Evolutionary conservation across 2,113 vertebrate species (phyloP), one percentile per base, ranked within the genome.

Genomic region (Rhinopomastus cyanomelas): DNA sequence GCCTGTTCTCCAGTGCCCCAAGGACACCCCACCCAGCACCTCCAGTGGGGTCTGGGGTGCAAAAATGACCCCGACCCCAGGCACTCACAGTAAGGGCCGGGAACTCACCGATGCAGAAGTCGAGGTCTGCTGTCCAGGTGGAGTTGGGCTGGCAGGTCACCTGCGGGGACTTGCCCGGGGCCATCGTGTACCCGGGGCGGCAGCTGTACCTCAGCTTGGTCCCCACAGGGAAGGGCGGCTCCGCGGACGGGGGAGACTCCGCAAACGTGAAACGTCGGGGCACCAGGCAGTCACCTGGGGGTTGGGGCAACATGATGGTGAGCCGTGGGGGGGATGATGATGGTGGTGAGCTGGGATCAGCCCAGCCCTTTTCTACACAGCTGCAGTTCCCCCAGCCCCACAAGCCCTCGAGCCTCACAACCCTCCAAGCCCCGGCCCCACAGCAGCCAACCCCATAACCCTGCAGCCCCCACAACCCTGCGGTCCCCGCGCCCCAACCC

Each of bases 161-260:
- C 1, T 0, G 0, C 8, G 27, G 30, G 23, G 21, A 3, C 25
- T 34, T 49, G 21, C 0, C 3, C 1, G 1, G 0, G 4, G 3
- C 68, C 20, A 12, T 1, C 5, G 0, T 4, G 73, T 93, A 91
- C 5, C 93, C 93, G 1, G 91, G 81, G 30, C 81, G 90, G 37
- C 93, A 94, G 3, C 1, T 4, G 91, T 86, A 94, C 1, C 0
- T 18, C 72, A 92, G 15, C 26, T 0, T 0, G 15, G 11, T 1
- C 42, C 73, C 62, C 29, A 3, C 39, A 26, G 26, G 0, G 36
- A 88, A 92, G 29, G 85, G 25, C 0, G 5, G 2, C 25, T 34
- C 0, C 19, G 2, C 2, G 11, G 3, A 1, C 6, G 0, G 0
- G 9, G 1, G 0, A 4, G 48, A 57, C 85, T 92, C 90, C 3